Evolutionary conservation across 2,113 vertebrate genomes (phyloP), one percentile per base, ranked within the genome.

Genomic region (Semicossyphus pulcher): DNA sequence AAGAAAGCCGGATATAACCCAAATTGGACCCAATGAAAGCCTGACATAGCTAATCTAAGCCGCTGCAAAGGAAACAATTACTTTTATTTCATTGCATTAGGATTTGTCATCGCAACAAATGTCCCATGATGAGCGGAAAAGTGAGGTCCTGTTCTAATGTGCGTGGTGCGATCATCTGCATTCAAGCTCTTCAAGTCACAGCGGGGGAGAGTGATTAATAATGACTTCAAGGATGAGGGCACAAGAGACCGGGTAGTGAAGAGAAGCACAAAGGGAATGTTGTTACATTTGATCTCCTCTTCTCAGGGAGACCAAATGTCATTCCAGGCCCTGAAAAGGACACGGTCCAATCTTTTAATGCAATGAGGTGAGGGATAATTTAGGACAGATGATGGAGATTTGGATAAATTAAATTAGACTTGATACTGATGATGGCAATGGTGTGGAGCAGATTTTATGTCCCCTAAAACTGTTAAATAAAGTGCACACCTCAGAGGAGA

Each of bases 371-470:
- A 51, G 14, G 37, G 12, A 77, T 70, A 57, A 75, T 67, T 79
- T 78, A n/a, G 32, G 28, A 63, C 58, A 67, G 51, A 67, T 78
- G 58, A 81, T 29, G 28, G 54, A 72, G 54, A 79, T 76, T 52
- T 68, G 45, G n/a, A 39, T 49, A 31, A 76, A 79, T 56, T 54
- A 34, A 76, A 62, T 75, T 63, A 53, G 18, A 75, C 65, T 70
- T 26, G 52, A 31, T 32, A 37, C 18, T 72, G 25, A 67, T 51
- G n/a, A 71, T 36, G 62, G 25, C n/a, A 32, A 25, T 41, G 42
- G 25, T 65, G 18, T 25, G 26, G 36, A 54, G n/a, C 39, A 44
- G 25, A 64, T 52, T 48, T 45, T 21, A 62, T 62, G 66, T 71
- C 11, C 26, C 32, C 29, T 41, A 37, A 63, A 67, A 45, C 25